Evolutionary conservation across 2,113 vertebrate species (phyloP).

Genomic region (Synodontis membranacea): DNA sequence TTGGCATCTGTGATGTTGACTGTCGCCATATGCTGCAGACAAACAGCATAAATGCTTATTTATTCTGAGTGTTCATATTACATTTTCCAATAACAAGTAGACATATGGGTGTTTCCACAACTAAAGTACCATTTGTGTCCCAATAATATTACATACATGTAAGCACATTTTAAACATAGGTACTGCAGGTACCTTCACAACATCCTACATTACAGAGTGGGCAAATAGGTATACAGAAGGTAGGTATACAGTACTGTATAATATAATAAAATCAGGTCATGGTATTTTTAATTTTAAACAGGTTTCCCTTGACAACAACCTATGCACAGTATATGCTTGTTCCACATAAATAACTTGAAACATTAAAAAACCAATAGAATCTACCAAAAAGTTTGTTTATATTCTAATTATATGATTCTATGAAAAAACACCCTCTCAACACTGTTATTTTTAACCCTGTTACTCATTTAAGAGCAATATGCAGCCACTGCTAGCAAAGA

Average conservation of each 20-base stretch:
- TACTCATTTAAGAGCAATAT: no score
- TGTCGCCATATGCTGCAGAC: not conserved
- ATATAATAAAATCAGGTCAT: no score
- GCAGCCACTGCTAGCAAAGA: not conserved
- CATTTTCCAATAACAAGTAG: not conserved
- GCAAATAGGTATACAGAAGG: no score
- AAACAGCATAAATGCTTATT: not conserved
- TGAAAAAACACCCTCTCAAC: not conserved
- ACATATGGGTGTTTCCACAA: not conserved
- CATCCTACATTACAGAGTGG: no score
- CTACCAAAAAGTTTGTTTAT: not conserved
- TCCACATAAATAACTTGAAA: not conserved
- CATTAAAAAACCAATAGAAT: not conserved
- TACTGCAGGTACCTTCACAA: no score
- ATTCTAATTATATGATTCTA: not conserved
- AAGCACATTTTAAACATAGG: not conserved
- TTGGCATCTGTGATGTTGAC: not conserved
- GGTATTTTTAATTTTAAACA: not conserved
- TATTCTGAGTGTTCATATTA: not conserved
- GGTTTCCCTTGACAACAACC: not conserved
- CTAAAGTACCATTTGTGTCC: constrained; percentile 12
- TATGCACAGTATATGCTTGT: not conserved
- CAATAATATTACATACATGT: not conserved
- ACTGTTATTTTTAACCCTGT: not conserved
- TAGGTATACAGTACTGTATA: no score